Base-by-base conservation (phyloP, 1,140 invertebrate species). In the Leguminivora glycinivorella region DNA sequence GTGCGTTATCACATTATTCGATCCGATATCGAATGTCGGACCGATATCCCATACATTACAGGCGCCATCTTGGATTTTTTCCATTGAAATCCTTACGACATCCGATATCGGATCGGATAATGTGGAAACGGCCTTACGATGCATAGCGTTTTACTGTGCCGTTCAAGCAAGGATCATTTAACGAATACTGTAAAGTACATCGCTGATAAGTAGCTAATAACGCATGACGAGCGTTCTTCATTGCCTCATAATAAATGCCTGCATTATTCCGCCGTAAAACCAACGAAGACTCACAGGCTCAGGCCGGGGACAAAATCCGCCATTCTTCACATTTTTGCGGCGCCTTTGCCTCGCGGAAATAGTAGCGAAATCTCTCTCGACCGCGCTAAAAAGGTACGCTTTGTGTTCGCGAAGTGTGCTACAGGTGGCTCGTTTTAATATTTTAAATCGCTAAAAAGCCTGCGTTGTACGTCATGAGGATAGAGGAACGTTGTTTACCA, bases 251-350 rank as follows among this genome's bases (percentile, higher is more conserved):
- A 76, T 76, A 78, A 76, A 78, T 76, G 71, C 71, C 43, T 63
- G 67, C 72, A 69, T 79, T 75, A 79, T 75, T 74, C 72, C 68
- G 74, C 22, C 17, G 19, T 9, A 24, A 56, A 34, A 12, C 25
- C 10, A 47, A 17, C 52, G 60, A 60, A 58, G 70, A 68, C n/a
- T n/a, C 47, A 63, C 43, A 10, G 26, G 68, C 68, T 24, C 38
- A 67, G 19, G 60, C 43, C 68, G 26, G 63, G 43, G 67, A 72
- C 67, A 67, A 60, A 60, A 70, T 60, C 52, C 66, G 69, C 67
- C 73, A 75, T 80, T 76, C 76, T 76, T 78, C 75, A 72, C 80
- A 82, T 80, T 80, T 80, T 76, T 82, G 80, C 75, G 80, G 78
- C 75, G 75, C 71, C 74, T 80, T 80, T 80, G 73, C 74, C 66